Base-by-base conservation (phyloP, 2,797 vertebrate species). In the Cossypha heuglini region DNA sequence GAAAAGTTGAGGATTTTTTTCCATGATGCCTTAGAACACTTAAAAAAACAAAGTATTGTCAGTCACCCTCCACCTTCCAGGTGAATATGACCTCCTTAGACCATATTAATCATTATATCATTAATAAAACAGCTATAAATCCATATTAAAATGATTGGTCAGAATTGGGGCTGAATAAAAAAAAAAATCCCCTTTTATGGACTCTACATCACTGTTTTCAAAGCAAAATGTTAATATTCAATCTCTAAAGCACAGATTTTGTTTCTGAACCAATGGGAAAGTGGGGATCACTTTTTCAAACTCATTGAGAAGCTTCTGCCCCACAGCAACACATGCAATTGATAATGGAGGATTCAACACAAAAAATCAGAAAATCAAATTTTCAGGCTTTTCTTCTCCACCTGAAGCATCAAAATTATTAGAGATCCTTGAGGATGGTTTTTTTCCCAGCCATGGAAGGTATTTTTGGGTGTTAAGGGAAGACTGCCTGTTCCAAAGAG, bases 341-440 rank as follows among this genome's bases (percentile, higher is more conserved):
- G 42, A 20, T 22, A 64, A 84, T 0, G 0, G 43, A 79, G 59
- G 14, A 54, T 42, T 33, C 63, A n/a, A 35, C 0, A 8, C 0
- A 0, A 85, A 61, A 68, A 88, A 88, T 31, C 59, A 74, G 13
- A 48, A 69, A 80, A 85, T 21, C 72, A 45, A 42, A 40, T 90
- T 59, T 58, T 38, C 31, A 8, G 38, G 11, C 45, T 24, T 71
- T 77, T 74, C 52, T 26, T 46, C 43, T 33, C 33, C 37, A 59
- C 11, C 33, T n/a, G 16, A 80, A 88, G 48, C 45, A 90, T 7
- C 49, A 43, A 35, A 76, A 76, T 67, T 35, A 40, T 62, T 49
- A 51, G 9, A 77, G 20, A 25, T 5, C 21, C 40, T 5, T 17
- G 14, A 55, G 37, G 35, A 33, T 33, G 9, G 20, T 62, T 9